These are phyloP conservation scores for Limosa lapponica DNA, from an alignment of 2,797 vertebrate species.

Conservation along the genomic window DNA sequence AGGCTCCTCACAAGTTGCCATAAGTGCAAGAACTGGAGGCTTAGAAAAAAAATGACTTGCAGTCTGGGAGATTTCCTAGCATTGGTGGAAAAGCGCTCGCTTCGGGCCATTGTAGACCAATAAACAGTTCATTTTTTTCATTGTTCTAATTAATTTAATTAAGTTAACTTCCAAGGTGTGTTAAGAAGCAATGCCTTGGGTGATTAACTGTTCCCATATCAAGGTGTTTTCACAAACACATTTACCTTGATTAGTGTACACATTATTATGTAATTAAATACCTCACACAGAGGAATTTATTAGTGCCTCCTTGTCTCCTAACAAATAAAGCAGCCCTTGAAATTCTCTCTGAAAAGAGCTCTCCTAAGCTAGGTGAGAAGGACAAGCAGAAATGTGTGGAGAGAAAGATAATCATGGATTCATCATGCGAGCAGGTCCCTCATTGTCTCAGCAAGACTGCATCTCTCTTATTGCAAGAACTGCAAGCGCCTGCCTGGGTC, in stretches of 20 bases:
- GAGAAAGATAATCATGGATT: slow-evolving; percentile 45
- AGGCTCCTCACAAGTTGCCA: slow-evolving; percentile 9
- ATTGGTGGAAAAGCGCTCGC: slow-evolving; percentile 73
- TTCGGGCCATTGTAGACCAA: slow-evolving; percentile 80
- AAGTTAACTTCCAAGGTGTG: slow-evolving; percentile 85
- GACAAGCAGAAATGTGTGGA: slow-evolving; percentile 45
- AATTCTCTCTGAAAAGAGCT: slow-evolving; percentile 76
- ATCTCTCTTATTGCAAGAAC: background rate
- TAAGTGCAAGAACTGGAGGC: slow-evolving; percentile 49
- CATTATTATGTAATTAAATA: slow-evolving; percentile 87
- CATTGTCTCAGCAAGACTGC: slow-evolving; percentile 5
- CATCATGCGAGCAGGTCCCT: background rate
- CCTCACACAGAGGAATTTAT: slow-evolving; percentile 86
- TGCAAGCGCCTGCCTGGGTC: background rate
- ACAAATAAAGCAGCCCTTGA: slow-evolving; percentile 80
- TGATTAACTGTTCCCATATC: slow-evolving; percentile 87
- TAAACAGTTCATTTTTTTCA: slow-evolving; percentile 82
- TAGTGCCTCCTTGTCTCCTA: slow-evolving; percentile 83
- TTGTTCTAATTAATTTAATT: slow-evolving; percentile 87
- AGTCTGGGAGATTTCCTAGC: slow-evolving; percentile 66
- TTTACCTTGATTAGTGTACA: slow-evolving; percentile 87
- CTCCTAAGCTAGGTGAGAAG: slow-evolving; percentile 64
- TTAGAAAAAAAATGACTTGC: background rate
- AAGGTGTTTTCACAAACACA: slow-evolving; percentile 86
- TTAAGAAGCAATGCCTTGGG: slow-evolving; percentile 84